Conservation (phyloP, 2,797 vertebrate genomes). For the Cryptoprocta ferox region DNA sequence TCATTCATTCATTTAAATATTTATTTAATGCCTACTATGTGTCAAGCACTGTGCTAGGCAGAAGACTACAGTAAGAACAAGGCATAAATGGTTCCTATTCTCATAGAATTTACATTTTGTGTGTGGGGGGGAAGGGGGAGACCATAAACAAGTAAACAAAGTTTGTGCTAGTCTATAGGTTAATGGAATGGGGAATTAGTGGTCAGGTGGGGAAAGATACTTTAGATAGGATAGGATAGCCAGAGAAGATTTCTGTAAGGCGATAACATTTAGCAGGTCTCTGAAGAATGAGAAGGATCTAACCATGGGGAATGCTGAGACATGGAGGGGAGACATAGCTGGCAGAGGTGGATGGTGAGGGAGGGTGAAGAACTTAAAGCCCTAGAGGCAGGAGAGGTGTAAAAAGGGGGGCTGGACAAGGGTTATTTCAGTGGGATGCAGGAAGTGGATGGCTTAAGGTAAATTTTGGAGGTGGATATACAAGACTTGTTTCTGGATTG, state of each 20-base stretch:
- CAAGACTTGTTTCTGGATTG: background rate
- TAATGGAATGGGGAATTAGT: background rate
- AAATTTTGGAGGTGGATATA: background rate
- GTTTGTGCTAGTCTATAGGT: background rate
- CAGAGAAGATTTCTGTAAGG: background rate
- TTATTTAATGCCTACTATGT: background rate
- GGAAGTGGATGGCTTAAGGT: background rate
- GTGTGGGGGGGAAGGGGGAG: background rate
- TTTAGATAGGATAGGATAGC: background rate
- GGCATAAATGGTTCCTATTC: background rate
- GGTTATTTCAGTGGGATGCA: background rate
- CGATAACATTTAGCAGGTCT: background rate
- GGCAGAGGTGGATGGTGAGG: background rate
- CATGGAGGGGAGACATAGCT: background rate
- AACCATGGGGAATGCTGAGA: background rate
- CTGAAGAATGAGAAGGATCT: slow-evolving; percentile 5
- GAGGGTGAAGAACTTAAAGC: background rate
- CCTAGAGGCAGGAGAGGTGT: accelerated
- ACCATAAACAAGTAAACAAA: background rate
- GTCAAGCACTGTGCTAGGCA: background rate
- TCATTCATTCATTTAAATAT: slow-evolving; percentile 2
- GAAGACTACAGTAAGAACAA: background rate
- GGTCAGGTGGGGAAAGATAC: background rate
- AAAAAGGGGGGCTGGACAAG: background rate
- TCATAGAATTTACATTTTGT: background rate